Conservation (phyloP, 2,797 vertebrate species). For the Gallinago stenura region DNA sequence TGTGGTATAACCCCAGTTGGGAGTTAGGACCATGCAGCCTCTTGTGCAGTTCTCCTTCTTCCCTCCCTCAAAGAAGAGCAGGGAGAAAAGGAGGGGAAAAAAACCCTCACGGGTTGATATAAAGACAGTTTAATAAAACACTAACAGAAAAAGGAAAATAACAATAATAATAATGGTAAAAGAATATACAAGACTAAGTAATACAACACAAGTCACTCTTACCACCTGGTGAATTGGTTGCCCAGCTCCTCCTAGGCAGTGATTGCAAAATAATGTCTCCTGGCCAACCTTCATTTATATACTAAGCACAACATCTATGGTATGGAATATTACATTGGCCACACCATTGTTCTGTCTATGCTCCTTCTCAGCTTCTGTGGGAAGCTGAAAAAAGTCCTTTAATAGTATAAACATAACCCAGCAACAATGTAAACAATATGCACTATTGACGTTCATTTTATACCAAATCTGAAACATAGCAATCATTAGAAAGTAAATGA, state of each 20-base stretch:
- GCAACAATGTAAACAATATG: neutral
- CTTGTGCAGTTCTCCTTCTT: neutral
- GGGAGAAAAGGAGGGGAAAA: neutral
- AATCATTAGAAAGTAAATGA: neutral
- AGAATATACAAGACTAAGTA: neutral
- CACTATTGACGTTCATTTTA: neutral
- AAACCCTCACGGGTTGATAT: neutral
- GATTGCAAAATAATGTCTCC: neutral
- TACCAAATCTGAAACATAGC: neutral
- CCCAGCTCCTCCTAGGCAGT: neutral
- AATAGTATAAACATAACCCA: neutral
- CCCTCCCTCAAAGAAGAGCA: neutral
- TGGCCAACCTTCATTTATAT: neutral
- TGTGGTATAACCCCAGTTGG: neutral
- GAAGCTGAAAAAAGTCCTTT: neutral
- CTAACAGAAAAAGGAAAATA: neutral
- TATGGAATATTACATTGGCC: neutral
- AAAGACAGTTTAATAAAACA: neutral
- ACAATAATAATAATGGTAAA: neutral
- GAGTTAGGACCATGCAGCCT: neutral
- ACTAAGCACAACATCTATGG: neutral
- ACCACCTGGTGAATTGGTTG: neutral
- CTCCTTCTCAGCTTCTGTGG: neutral
- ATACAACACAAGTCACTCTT: neutral
- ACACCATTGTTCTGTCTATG: neutral